These are phyloP conservation scores for Aphis craccivora DNA, from an alignment of 1,140 invertebrate species.

Conservation along the genomic window DNA sequence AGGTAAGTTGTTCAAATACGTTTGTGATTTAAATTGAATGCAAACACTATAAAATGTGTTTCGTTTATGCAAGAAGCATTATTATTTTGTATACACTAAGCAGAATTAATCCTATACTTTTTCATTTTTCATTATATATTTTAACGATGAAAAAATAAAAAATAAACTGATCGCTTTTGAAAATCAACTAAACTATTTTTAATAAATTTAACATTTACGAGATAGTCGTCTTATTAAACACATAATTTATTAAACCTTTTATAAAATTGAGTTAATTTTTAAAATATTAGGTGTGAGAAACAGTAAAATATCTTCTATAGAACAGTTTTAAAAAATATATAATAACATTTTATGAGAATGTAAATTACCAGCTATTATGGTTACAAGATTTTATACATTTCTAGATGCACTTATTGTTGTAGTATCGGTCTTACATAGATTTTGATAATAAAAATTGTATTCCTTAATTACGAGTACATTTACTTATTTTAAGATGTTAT, in stretches of 20 bases:
- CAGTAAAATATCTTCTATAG: background rate
- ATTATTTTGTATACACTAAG: background rate
- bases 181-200: background rate
- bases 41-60: background rate
- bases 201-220: background rate
- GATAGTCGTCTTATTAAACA: background rate
- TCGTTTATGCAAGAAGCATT: background rate
- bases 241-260: background rate
- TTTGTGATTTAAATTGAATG: constrained; percentile 3
- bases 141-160: background rate
- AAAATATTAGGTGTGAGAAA: background rate
- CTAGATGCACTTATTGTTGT: background rate
- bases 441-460: background rate
- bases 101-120: background rate
- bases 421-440: background rate
- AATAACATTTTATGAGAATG: background rate
- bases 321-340: constrained; percentile 9
- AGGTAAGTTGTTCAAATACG: background rate
- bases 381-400: background rate
- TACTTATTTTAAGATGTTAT: background rate
- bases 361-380: background rate
- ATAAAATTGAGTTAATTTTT: background rate
- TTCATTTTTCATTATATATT: background rate
- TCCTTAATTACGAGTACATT: background rate
- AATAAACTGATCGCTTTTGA: background rate